Conservation (phyloP, 2,888 invertebrate species). For the Brachypalpus laphriformis region DNA sequence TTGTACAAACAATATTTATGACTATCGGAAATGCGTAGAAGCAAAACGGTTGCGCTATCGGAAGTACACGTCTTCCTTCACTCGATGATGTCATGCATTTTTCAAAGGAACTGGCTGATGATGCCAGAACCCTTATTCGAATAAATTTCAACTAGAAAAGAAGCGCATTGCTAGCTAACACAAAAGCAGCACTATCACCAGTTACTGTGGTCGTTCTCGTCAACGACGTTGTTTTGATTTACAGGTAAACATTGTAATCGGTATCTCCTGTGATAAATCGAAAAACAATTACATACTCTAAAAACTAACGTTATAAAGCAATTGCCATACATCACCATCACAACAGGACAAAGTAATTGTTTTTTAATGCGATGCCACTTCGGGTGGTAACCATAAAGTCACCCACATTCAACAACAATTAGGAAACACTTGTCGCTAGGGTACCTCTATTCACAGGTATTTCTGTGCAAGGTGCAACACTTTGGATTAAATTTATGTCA, state of each 20-base stretch:
- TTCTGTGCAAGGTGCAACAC: conserved; percentile 40
- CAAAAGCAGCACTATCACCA: background rate
- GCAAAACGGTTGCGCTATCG: conserved; percentile 4
- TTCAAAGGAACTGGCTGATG: background rate
- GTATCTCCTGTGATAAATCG: background rate
- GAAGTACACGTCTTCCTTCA: conserved; percentile 7
- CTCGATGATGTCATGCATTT: conserved; percentile 31
- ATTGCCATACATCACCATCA: conserved; percentile 19
- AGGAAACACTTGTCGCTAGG: conserved; percentile 24
- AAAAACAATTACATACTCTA: background rate
- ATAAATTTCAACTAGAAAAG: background rate
- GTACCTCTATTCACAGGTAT: conserved; percentile 4
- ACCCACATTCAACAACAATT: conserved; percentile 21
- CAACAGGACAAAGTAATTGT: conserved; percentile 13
- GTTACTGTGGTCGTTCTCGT: background rate
- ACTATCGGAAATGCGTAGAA: conserved; percentile 8
- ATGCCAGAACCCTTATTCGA: background rate
- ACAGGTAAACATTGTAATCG: conserved; percentile 2
- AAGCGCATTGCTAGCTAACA: background rate
- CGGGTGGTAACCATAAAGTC: conserved; percentile 1
- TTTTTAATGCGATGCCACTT: conserved; percentile 28
- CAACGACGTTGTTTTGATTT: background rate
- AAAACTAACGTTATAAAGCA: background rate
- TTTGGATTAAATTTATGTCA: conserved; percentile 17
- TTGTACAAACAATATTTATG: conserved; percentile 9